Percentiles rank a stretch among this genome's conserved stretches.
Conservation (phyloP, 2,888 invertebrate species). For the Diarsia rubi region DNA sequence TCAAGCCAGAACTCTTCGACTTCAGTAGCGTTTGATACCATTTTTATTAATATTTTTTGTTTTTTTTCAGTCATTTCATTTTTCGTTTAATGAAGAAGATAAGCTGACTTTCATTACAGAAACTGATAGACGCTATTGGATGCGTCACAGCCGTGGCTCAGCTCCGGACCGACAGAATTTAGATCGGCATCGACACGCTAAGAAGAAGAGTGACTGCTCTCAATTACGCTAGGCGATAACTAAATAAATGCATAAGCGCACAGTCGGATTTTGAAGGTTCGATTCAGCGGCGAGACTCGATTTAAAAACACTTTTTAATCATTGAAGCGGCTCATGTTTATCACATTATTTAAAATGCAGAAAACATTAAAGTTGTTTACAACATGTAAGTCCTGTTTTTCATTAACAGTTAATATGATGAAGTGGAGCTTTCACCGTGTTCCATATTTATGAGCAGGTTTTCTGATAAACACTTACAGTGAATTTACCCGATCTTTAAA, state of each 20-base stretch:
- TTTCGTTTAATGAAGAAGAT: background rate
- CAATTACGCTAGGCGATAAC: background rate
- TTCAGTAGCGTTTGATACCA: no score
- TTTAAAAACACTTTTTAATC: background rate
- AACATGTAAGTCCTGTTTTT: conserved; percentile 7
- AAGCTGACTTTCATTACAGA: background rate
- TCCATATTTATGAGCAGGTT: background rate
- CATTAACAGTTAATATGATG: conserved; percentile 3
- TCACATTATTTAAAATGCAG: conserved; percentile 11
- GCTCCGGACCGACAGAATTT: background rate
- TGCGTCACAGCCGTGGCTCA: background rate
- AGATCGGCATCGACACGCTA: background rate
- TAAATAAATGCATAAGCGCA: background rate
- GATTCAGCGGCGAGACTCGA: background rate
- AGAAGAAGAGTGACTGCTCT: background rate
- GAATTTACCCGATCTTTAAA: background rate
- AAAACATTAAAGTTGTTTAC: conserved; percentile 16
- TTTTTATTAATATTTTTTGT: no score
- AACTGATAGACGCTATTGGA: background rate
- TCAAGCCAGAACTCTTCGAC: background rate
- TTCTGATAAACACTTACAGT: background rate
- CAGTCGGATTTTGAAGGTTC: background rate
- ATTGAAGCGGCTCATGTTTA: background rate
- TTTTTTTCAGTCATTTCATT: background rate
- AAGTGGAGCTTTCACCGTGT: background rate